Percentiles rank a stretch among this genome's conserved stretches.
These are phyloP conservation scores for Takifugu rubripes DNA, from an alignment of 2,797 vertebrate genomes.

Conservation along the genomic window DNA sequence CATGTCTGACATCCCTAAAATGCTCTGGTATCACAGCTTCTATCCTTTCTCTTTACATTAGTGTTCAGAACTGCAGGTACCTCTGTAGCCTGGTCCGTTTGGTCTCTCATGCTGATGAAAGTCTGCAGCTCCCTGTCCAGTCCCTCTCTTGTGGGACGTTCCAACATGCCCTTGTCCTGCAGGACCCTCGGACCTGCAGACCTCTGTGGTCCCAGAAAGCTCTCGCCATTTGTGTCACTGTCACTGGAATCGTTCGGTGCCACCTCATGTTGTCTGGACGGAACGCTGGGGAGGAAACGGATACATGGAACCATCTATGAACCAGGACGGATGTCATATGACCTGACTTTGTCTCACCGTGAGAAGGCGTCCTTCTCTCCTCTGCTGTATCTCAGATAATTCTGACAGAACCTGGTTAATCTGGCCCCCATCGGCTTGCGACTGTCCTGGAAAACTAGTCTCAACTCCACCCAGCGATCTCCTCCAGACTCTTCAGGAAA, in stretches of 20 bases:
- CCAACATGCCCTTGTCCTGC: not conserved
- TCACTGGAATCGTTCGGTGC: slow-evolving; percentile 45
- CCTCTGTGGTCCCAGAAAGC: slow-evolving; percentile 4
- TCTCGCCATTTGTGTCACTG: slow-evolving; percentile 66
- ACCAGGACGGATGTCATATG: not conserved
- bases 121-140: slow-evolving; percentile 83
- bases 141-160: slow-evolving; percentile 71
- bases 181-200: not conserved
- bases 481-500: slow-evolving; percentile 5
- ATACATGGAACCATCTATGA: not conserved
- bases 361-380: slow-evolving; percentile 75
- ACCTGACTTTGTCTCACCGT: slow-evolving; percentile 54
- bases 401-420: slow-evolving; percentile 68
- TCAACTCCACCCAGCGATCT: not conserved
- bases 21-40: too few species aligned
- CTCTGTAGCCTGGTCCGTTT: slow-evolving; percentile 86
- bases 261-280: slow-evolving; percentile 17
- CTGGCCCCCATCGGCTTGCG: slow-evolving; percentile 72
- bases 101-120: slow-evolving; percentile 84
- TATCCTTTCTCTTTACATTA: too few species aligned
- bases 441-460: not conserved
- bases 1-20: too few species aligned
- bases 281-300: slow-evolving; percentile 18
- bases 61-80: slow-evolving; percentile 49
- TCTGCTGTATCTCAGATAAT: slow-evolving; percentile 51